These are phyloP conservation scores for Apogon talboti DNA, from an alignment of 2,797 vertebrate species.

Conservation along the genomic window DNA sequence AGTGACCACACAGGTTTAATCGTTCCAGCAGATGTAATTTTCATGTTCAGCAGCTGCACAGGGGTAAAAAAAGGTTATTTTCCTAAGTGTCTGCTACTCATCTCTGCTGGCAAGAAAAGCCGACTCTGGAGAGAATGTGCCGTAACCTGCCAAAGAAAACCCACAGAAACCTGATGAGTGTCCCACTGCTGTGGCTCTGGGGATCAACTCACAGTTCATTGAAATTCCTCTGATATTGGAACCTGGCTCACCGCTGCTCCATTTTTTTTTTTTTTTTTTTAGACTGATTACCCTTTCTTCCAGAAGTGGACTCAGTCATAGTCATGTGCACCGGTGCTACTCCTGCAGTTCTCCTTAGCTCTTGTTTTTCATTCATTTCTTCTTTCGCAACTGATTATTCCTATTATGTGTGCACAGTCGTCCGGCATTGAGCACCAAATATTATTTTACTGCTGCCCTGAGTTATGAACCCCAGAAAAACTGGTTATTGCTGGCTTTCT, in stretches of 20 bases:
- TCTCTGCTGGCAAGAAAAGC: constrained; percentile 48
- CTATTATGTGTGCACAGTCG: neutral
- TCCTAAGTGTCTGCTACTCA: constrained; percentile 66
- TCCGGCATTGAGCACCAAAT: neutral
- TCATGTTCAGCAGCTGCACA: constrained; percentile 57
- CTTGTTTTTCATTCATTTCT: neutral
- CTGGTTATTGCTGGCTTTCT: constrained; percentile 10
- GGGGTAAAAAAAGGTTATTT: constrained; percentile 49
- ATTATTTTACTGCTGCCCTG: constrained; percentile 7
- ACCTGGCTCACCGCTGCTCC: constrained; percentile 28
- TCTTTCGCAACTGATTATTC: constrained; percentile 1
- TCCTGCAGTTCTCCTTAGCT: neutral
- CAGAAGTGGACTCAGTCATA: constrained; percentile 1
- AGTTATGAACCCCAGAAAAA: constrained; percentile 11
- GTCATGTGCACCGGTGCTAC: neutral
- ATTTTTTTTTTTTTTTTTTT: constrained; percentile 4
- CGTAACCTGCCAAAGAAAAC: constrained; percentile 69
- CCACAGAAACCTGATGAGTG: constrained; percentile 65
- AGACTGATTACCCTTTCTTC: constrained; percentile 31
- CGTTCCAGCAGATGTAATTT: constrained; percentile 61
- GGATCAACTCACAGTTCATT: constrained; percentile 65
- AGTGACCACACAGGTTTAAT: constrained; percentile 64
- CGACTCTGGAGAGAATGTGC: constrained; percentile 54
- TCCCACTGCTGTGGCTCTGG: constrained; percentile 49
- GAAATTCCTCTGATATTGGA: constrained; percentile 70